Conservation (phyloP, 2,888 invertebrate species). For the Ischnura elegans region DNA sequence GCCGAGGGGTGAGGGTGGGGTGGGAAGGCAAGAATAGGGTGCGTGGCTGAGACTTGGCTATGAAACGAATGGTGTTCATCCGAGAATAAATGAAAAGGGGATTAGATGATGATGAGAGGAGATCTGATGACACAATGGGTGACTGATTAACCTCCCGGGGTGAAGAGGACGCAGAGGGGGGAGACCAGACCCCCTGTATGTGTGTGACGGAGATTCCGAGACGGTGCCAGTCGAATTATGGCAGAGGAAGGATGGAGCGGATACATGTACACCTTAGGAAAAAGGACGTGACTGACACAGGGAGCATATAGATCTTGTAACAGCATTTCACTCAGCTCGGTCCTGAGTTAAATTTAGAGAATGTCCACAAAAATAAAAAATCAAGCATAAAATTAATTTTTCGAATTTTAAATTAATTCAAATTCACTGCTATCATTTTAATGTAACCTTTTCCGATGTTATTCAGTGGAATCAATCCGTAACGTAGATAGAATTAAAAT, state of each 20-base stretch:
- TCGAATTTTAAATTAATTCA: too few species aligned
- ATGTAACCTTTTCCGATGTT: too few species aligned
- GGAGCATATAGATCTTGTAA: too few species aligned
- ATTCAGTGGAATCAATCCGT: too few species aligned
- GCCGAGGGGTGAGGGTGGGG: background rate
- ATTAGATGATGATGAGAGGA: conserved; percentile 9
- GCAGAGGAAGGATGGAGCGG: background rate
- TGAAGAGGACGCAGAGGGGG: background rate
- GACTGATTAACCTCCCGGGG: conserved; percentile 42
- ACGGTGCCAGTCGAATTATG: background rate
- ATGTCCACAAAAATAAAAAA: too few species aligned
- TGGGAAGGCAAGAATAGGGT: background rate
- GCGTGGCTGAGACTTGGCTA: too few species aligned
- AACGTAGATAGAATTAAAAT: too few species aligned
- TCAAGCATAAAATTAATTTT: too few species aligned
- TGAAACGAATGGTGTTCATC: background rate
- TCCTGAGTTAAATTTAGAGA: too few species aligned
- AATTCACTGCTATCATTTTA: too few species aligned
- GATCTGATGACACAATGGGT: conserved; percentile 41
- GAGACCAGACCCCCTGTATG: background rate
- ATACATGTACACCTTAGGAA: background rate
- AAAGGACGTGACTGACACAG: background rate
- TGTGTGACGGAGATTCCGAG: conserved; percentile 5
- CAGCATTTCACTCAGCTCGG: too few species aligned
- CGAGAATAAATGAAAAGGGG: conserved; percentile 10